A percentile compares a stretch with the other conserved stretches of the same genome.
phyloP scores from a whole-genome alignment of 2,888 invertebrate genomes.

The Acleris cristana region DNA sequence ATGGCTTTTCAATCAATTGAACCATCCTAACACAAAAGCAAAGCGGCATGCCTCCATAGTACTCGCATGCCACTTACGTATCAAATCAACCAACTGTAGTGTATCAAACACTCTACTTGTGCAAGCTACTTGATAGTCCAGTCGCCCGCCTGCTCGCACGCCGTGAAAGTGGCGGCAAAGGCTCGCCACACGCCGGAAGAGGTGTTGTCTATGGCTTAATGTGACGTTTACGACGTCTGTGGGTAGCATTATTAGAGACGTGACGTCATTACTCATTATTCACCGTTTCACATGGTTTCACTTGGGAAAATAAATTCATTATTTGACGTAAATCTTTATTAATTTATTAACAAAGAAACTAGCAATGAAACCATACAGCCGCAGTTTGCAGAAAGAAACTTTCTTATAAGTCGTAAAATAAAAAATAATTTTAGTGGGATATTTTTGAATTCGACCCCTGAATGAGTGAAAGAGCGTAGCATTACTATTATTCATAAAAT shows the following conservation, averaged over 20 bases:
- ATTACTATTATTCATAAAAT: too few species aligned
- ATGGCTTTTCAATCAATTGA: too few species aligned
- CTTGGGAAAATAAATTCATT: background rate
- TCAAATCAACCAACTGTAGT: too few species aligned
- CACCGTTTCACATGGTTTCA: background rate
- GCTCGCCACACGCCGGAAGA: conserved; percentile 46
- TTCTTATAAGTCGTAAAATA: too few species aligned
- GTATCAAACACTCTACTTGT: background rate
- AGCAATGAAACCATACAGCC: too few species aligned
- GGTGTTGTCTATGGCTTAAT: conserved; percentile 43
- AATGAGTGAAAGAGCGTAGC: too few species aligned
- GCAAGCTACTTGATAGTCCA: conserved; percentile 20
- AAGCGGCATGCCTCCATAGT: background rate
- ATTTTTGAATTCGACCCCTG: too few species aligned
- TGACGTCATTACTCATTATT: conserved; percentile 6
- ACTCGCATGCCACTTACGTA: background rate
- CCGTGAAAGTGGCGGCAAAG: conserved; percentile 58
- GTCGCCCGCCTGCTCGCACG: conserved; percentile 32
- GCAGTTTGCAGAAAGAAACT: too few species aligned
- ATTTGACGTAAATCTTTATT: too few species aligned
- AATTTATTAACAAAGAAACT: too few species aligned
- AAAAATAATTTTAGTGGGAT: too few species aligned
- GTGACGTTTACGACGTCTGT: conserved; percentile 34
- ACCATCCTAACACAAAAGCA: background rate
- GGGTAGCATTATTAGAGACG: conserved; percentile 18